Conservation (phyloP, 92 coral and sea anemone genomes). For the Nematostella vectensis region DNA sequence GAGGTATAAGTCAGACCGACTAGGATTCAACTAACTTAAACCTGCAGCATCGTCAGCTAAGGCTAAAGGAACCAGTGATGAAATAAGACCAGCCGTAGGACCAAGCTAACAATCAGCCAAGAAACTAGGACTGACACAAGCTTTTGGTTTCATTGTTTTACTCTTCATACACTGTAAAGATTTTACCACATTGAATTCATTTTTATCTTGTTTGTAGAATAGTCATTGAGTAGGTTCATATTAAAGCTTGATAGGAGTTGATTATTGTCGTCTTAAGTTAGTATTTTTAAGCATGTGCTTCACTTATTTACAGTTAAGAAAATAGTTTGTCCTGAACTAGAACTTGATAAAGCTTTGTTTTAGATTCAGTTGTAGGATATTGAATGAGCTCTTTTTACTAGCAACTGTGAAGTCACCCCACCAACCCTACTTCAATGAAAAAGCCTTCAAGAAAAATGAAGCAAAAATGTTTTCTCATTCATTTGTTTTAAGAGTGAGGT, state of each 20-base stretch:
- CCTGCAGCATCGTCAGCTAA: slow-evolving; percentile 41
- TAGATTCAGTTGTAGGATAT: no score
- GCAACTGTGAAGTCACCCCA: no score
- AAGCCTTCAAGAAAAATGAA: no score
- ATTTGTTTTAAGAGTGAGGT: no score
- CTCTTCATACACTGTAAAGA: not conserved
- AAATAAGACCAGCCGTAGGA: slow-evolving; percentile 11
- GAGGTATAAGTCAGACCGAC: slow-evolving; percentile 61
- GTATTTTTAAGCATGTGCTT: no score
- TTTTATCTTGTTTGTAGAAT: slow-evolving; percentile 2
- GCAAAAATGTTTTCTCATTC: no score
- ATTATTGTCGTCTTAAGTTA: not conserved
- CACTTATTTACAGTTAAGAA: no score
- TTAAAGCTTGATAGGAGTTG: slow-evolving; percentile 2
- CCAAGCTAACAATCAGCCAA: not conserved
- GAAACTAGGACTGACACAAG: slow-evolving; percentile 4
- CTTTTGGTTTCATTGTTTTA: not conserved
- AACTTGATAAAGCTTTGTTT: no score
- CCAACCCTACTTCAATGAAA: no score
- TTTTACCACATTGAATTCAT: not conserved
- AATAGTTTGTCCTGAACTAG: no score
- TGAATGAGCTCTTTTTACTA: no score
- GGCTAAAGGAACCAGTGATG: slow-evolving; percentile 11
- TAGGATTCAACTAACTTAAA: slow-evolving; percentile 57
- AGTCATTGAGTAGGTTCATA: not conserved